phyloP scores from a whole-genome alignment of 2,797 vertebrate genomes.

The Hippopotamyrus pictus region DNA sequence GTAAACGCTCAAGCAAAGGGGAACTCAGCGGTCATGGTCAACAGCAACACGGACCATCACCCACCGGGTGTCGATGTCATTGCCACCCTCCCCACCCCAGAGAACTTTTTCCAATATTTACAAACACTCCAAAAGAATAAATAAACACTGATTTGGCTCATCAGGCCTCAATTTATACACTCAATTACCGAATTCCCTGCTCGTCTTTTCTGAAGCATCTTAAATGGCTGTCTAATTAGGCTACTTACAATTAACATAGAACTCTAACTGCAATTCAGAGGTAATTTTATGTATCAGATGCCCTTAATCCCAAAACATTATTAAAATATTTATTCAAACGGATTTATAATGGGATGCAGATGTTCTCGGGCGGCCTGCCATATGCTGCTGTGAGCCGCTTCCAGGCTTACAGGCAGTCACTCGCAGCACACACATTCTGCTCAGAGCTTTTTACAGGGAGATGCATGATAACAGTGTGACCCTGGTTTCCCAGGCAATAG shows the following conservation, averaged over 20 bases:
- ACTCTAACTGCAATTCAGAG: constrained; percentile 77
- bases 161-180: constrained; percentile 76
- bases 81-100: constrained; percentile 4
- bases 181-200: constrained; percentile 40
- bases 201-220: constrained; percentile 80
- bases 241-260: constrained; percentile 87
- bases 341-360: constrained; percentile 57
- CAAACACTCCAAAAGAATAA: constrained; percentile 45
- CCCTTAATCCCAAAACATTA: constrained; percentile 72
- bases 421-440: neutral
- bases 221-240: constrained; percentile 88
- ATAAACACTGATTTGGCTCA: constrained; percentile 75
- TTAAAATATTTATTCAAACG: constrained; percentile 74
- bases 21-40: neutral
- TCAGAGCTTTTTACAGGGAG: neutral
- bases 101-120: constrained; percentile 14
- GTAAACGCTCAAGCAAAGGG: neutral
- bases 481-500: neutral
- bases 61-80: neutral
- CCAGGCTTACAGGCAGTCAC: neutral
- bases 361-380: neutral
- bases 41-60: neutral
- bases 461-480: neutral
- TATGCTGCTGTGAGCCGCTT: neutral
- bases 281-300: constrained; percentile 79